Conservation (phyloP, 2,113 vertebrate genomes). For the Microcebus griseorufus region DNA sequence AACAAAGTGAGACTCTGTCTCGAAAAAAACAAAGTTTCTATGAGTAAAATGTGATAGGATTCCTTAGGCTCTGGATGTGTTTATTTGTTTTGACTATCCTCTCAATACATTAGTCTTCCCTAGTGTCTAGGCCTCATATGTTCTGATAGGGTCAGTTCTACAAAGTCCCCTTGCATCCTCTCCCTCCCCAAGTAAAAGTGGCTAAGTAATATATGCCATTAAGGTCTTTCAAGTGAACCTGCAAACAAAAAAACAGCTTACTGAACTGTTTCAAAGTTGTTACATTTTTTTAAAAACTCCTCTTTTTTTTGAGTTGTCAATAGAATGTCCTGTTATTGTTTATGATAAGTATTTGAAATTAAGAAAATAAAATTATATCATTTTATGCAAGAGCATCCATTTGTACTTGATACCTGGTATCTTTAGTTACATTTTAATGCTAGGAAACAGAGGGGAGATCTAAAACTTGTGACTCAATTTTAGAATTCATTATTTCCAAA, state of each 20-base stretch:
- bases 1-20: too few species aligned
- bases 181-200: not conserved
- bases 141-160: too few species aligned
- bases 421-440: not conserved
- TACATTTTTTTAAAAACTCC: not conserved
- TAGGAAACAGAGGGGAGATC: not conserved
- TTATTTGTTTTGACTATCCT: not conserved
- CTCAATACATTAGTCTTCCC: not conserved
- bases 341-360: not conserved
- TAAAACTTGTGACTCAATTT: not conserved
- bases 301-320: not conserved
- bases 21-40: slow-evolving; percentile 34
- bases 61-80: slow-evolving; percentile 15
- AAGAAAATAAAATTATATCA: not conserved
- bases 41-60: slow-evolving; percentile 48
- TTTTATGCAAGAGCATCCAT: not conserved
- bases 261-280: not conserved
- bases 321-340: not conserved
- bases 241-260: not conserved
- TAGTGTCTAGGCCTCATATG: not conserved
- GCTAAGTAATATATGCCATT: not conserved
- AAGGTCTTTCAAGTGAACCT: not conserved
- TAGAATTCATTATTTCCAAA: not conserved
- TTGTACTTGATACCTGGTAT: not conserved
- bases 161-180: not conserved